Percentiles rank a stretch among this genome's conserved stretches.
These are phyloP conservation scores for Parasteatoda tepidariorum DNA, from an alignment of 1,140 invertebrate species.

Conservation along the genomic window DNA sequence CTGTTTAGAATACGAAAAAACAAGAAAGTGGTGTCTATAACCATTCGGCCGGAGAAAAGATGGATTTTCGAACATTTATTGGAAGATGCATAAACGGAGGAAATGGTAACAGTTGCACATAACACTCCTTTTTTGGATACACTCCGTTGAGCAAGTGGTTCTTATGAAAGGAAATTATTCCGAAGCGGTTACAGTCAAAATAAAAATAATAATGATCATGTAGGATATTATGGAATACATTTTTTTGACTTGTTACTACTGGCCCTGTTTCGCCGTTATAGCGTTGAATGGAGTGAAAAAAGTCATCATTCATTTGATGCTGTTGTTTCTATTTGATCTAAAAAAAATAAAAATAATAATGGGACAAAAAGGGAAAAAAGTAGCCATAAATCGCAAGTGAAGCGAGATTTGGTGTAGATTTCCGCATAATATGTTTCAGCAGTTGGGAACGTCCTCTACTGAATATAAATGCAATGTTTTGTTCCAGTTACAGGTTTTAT, in stretches of 20 bases:
- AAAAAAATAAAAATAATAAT: too few relatives aligned
- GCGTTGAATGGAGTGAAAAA: background rate
- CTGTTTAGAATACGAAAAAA: background rate
- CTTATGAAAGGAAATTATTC: background rate
- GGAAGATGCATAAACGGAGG: constrained; percentile 30
- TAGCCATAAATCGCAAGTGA: too few relatives aligned
- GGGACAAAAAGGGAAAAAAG: too few relatives aligned
- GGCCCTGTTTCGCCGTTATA: background rate
- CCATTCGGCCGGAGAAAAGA: background rate
- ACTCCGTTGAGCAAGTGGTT: constrained; percentile 36
- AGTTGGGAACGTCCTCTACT: too few relatives aligned
- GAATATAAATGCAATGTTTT: too few relatives aligned
- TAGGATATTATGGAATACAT: background rate
- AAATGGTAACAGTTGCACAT: constrained; percentile 33
- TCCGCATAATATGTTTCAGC: too few relatives aligned
- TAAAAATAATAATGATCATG: background rate
- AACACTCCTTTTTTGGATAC: constrained; percentile 45
- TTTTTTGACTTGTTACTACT: background rate
- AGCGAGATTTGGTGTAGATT: too few relatives aligned
- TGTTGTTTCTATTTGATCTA: too few relatives aligned
- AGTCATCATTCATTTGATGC: too few relatives aligned
- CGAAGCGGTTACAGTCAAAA: background rate
- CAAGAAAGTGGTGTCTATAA: background rate
- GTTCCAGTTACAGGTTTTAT: too few relatives aligned
- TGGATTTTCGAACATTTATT: background rate